Evolutionary conservation across 2,797 vertebrate species (phyloP), one percentile per base, ranked within the genome.

Genomic region (Ctenopoma multispine): DNA sequence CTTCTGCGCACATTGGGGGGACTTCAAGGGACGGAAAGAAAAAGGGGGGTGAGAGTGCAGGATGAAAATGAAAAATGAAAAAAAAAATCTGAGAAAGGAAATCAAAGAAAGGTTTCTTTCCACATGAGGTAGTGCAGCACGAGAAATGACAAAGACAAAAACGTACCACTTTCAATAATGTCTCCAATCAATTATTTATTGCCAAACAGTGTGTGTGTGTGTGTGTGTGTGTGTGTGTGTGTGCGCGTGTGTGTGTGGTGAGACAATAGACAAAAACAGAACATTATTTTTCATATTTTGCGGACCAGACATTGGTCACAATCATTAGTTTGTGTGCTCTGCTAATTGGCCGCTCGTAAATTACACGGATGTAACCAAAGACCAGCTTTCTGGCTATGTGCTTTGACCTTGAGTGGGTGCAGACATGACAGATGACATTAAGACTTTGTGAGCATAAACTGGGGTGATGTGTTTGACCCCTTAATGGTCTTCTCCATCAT

Each of bases 311-410:
- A 14, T 55, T 63, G 72, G 82, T 79, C 84, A 75, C 81, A 86
- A 84, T 87, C 83, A 84, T 90, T 87, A 86, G 77, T 85, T 86
- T 87, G 85, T 91, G 79, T 80, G 86, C 80, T 79, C 56, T 75
- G 81, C 82, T 91, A 89, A 92, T 89, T 89, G 88, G 86, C 69
- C 61, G 59, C 79, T 89, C 83, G 81, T 88, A 89, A 85, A 88
- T 89, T 81, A 90, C 80, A 77, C 81, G 89, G 77, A 82, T 78
- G 77, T 77, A 71, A 69, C 47, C 74, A 51, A 80, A 46, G 46
- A 13, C 20, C 6, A 10, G n/a, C 67, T 69, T 61, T 47, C 57
- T 61, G 58, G 29, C n/a, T 66, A 47, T 67, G 23, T 13, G 51
- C 50, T 60, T 56, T 46, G 67, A 86, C 75, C 80, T 79, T 60